Evolutionary conservation across 2,888 invertebrate genomes (phyloP).

Genomic region (Operophtera brumata): DNA sequence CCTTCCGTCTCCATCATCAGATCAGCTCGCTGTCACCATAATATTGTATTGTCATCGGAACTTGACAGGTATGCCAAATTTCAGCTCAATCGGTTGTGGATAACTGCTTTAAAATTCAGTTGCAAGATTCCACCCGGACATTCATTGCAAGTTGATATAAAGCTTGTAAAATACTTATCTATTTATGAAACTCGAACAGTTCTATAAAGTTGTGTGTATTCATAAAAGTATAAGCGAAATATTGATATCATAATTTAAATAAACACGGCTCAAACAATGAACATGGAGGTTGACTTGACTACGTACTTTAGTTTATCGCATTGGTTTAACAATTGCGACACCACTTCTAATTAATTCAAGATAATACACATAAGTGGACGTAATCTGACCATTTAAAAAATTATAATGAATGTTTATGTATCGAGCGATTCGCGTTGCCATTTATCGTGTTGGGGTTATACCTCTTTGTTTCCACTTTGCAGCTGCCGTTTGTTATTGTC

Average conservation of each 20-base stretch:
- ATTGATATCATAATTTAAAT: conserved; percentile 23
- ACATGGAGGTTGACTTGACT: conserved; percentile 23
- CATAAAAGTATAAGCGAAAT: conserved; percentile 7
- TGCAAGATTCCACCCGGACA: too few species aligned
- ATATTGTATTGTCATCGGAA: too few species aligned
- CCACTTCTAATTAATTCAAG: conserved; percentile 58
- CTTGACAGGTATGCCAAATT: too few species aligned
- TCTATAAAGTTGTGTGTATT: not conserved
- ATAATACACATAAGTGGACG: conserved; percentile 60
- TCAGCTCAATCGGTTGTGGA: too few species aligned
- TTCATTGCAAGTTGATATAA: too few species aligned
- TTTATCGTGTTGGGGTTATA: conserved; percentile 62
- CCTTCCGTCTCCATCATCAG: too few species aligned
- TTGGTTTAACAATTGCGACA: conserved; percentile 49
- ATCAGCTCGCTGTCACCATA: too few species aligned
- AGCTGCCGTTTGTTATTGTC: conserved; percentile 71
- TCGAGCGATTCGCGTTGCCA: conserved; percentile 56
- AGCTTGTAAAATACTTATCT: too few species aligned
- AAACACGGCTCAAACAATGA: conserved; percentile 30
- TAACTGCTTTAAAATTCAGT: too few species aligned
- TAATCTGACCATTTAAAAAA: conserved; percentile 54
- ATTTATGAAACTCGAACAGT: conserved; percentile 1
- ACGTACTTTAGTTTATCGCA: conserved; percentile 19
- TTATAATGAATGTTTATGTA: conserved; percentile 43
- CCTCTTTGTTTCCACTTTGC: conserved; percentile 66